A percentile compares a stretch with the other conserved stretches of the same genome.
phyloP scores from a whole-genome alignment of 1,140 invertebrate species.

The Pseudomyrmex cubaensis region DNA sequence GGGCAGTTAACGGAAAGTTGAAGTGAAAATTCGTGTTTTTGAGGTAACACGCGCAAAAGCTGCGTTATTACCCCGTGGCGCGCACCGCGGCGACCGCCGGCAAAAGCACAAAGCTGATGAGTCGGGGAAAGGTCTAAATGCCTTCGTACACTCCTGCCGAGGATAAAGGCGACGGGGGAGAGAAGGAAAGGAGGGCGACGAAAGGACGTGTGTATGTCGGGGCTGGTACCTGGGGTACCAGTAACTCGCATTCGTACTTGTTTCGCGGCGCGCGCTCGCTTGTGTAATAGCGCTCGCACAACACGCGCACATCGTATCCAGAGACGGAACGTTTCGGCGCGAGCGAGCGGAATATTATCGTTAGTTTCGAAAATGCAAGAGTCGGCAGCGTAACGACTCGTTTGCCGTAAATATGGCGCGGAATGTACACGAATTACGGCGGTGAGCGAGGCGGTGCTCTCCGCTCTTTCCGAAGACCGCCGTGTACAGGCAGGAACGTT shows the following conservation, averaged over 20 bases:
- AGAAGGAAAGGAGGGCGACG: not conserved
- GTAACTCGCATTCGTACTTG: constrained; percentile 77
- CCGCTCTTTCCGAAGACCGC: constrained; percentile 17
- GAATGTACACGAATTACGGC: constrained; percentile 38
- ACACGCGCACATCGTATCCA: constrained; percentile 45
- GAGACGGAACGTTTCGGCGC: constrained; percentile 36
- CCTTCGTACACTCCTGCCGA: constrained; percentile 74
- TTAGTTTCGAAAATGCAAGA: constrained; percentile 55
- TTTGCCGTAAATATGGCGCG: constrained; percentile 30
- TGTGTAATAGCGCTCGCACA: constrained; percentile 60
- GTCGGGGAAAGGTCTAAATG: constrained; percentile 83
- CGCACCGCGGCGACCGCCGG: constrained; percentile 66
- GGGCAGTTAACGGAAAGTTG: constrained; percentile 83
- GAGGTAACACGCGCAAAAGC: constrained; percentile 77
- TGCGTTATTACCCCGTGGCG: constrained; percentile 79
- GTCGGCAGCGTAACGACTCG: constrained; percentile 26
- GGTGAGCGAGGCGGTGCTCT: not conserved
- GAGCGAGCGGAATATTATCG: constrained; percentile 44
- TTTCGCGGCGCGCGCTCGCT: constrained; percentile 64
- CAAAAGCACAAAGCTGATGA: constrained; percentile 84
- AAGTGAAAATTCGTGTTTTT: constrained; percentile 85
- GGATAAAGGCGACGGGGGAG: constrained; percentile 60
- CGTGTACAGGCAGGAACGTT: not conserved
- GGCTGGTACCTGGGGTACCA: constrained; percentile 71
- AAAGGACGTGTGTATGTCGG: constrained; percentile 57